Percentiles rank a stretch among this genome's conserved stretches.
Evolutionary conservation across 1,140 invertebrate species (phyloP).

Genomic region (Papilio polyxenes): DNA sequence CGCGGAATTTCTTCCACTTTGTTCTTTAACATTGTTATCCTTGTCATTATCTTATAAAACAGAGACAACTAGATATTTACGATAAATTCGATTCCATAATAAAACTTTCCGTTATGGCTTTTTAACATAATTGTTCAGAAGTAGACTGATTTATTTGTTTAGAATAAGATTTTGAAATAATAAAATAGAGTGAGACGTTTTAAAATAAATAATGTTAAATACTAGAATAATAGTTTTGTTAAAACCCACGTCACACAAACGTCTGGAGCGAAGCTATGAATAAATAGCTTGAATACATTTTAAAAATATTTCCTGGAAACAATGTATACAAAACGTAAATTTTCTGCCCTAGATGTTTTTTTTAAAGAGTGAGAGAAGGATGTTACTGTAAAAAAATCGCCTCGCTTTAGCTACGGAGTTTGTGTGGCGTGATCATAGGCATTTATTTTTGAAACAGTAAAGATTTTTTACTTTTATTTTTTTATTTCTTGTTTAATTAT

Average conservation of each 20-base stretch:
- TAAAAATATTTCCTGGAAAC: too few species aligned
- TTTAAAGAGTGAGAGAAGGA: background rate
- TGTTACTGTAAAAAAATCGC: background rate
- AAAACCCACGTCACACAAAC: slow-evolving; percentile 1
- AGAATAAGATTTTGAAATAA: background rate
- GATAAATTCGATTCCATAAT: background rate
- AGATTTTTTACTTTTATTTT: background rate
- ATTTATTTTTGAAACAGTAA: background rate
- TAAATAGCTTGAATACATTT: background rate
- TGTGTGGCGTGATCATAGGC: background rate
- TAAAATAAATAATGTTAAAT: background rate
- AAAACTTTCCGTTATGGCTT: background rate
- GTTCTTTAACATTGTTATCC: too few species aligned
- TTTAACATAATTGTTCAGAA: slow-evolving; percentile 5
- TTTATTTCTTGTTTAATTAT: background rate
- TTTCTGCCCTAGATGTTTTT: background rate
- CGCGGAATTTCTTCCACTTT: too few species aligned
- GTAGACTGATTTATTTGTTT: slow-evolving; percentile 8
- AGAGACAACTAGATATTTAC: too few species aligned
- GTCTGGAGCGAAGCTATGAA: background rate
- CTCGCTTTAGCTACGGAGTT: background rate
- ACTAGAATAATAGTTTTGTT: background rate
- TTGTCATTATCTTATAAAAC: too few species aligned
- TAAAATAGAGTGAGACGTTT: slow-evolving; percentile 5
- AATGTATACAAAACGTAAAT: too few species aligned